A percentile compares a stretch with the other conserved stretches of the same genome.
phyloP scores from a whole-genome alignment of 2,888 invertebrate species.

The Xestia rhomboidea region DNA sequence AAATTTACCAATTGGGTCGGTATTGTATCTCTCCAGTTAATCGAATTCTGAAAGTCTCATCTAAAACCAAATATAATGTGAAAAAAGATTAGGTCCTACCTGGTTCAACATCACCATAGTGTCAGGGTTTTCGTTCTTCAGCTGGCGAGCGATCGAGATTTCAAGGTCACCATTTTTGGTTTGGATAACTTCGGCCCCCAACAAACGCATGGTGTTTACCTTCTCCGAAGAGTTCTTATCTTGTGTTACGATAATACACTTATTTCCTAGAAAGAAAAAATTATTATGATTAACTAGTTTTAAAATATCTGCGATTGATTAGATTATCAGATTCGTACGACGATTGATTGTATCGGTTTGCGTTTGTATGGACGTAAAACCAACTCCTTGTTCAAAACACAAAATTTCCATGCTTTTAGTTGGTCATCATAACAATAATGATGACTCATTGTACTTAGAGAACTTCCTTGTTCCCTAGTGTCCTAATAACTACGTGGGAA shows the following conservation, averaged over 20 bases:
- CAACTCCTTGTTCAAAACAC: background rate
- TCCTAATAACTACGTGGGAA: background rate
- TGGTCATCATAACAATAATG: background rate
- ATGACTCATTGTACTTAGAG: background rate
- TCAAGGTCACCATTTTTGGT: constrained; percentile 76
- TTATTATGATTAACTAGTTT: constrained; percentile 1
- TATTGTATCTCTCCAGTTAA: background rate
- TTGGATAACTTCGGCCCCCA: constrained; percentile 98
- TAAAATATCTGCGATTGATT: constrained; percentile 15
- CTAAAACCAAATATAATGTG: background rate
- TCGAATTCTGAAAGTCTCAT: background rate
- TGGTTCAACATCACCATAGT: constrained; percentile 87
- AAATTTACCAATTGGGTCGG: background rate
- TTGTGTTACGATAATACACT: constrained; percentile 98
- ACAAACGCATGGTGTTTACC: constrained; percentile 94
- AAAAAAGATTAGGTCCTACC: constrained; percentile 50
- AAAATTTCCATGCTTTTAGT: background rate
- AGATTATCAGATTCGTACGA: constrained; percentile 23
- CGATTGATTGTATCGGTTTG: constrained; percentile 7
- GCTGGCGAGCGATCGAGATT: constrained; percentile 58
- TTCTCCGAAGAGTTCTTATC: constrained; percentile 99
- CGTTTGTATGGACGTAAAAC: constrained; percentile 2
- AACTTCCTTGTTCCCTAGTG: background rate
- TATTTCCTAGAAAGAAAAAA: constrained; percentile 91
- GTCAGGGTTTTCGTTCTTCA: constrained; percentile 63